A percentile compares a stretch with the other conserved stretches of the same genome.
phyloP scores from a whole-genome alignment of 2,797 vertebrate genomes.

The Lates japonicus region DNA sequence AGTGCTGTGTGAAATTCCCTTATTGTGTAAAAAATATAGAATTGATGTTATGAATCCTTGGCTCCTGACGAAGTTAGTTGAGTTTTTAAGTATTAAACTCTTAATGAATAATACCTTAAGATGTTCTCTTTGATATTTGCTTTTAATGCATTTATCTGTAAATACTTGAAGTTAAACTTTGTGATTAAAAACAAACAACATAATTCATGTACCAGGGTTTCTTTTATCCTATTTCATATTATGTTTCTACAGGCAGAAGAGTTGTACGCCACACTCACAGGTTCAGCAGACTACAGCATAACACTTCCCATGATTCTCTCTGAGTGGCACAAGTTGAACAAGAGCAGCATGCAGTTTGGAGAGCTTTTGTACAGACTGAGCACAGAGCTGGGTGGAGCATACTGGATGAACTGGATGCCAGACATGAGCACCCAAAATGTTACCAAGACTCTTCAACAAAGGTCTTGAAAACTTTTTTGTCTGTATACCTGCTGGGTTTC shows the following conservation, averaged over 20 bases:
- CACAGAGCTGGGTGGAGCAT: slow-evolving; percentile 36
- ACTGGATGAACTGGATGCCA: slow-evolving; percentile 72
- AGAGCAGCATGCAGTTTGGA: slow-evolving; percentile 46
- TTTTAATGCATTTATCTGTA: neutral
- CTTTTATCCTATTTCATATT: neutral
- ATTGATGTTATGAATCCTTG: neutral
- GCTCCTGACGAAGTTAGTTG: neutral
- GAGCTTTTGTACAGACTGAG: slow-evolving; percentile 16
- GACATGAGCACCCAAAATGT: slow-evolving; percentile 52
- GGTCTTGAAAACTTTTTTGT: slow-evolving; percentile 64
- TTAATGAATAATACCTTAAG: neutral
- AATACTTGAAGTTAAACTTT: neutral
- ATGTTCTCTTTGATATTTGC: neutral
- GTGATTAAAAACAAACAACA: neutral
- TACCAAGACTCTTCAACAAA: slow-evolving; percentile 67
- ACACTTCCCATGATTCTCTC: slow-evolving; percentile 82
- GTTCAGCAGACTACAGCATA: slow-evolving; percentile 47
- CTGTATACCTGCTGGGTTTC: neutral
- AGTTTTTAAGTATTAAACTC: neutral
- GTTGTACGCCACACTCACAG: slow-evolving; percentile 29
- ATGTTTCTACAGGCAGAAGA: slow-evolving; percentile 56
- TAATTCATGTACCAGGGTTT: neutral
- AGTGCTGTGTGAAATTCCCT: neutral
- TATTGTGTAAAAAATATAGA: neutral
- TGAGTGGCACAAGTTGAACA: slow-evolving; percentile 79